phyloP scores from a whole-genome alignment of 2,888 invertebrate genomes.

The Aricia artaxerxes region DNA sequence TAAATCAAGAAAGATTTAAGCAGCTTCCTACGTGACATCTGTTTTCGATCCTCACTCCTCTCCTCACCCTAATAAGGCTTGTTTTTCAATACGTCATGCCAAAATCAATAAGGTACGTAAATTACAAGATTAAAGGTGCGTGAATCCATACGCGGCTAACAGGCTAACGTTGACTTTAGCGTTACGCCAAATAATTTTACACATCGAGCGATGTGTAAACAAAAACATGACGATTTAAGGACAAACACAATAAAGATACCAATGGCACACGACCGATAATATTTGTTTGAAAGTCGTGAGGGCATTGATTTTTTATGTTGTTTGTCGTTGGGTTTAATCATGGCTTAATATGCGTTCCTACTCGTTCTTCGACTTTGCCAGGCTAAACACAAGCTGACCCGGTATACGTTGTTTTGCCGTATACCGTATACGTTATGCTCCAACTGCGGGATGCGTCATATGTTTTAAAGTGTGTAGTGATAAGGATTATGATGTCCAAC shows the following conservation, averaged over 20 bases:
- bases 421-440: neutral
- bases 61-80: neutral
- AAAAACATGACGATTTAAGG: neutral
- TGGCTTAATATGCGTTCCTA: neutral
- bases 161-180: neutral
- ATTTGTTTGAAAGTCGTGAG: neutral
- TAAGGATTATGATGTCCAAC: no score
- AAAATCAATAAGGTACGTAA: constrained; percentile 10
- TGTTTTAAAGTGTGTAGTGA: no score
- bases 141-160: neutral
- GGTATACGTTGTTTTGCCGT: no score
- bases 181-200: neutral
- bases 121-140: neutral
- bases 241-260: neutral
- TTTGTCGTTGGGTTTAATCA: neutral
- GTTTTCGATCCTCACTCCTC: neutral
- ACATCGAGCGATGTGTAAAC: neutral
- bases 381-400: neutral
- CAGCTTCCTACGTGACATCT: neutral
- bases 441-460: neutral
- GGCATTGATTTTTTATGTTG: neutral
- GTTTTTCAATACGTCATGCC: neutral
- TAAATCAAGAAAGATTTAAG: neutral
- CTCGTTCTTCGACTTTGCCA: no score
- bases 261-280: neutral